phyloP scores from a whole-genome alignment of 2,113 vertebrate species.

The Nestor notabilis region DNA sequence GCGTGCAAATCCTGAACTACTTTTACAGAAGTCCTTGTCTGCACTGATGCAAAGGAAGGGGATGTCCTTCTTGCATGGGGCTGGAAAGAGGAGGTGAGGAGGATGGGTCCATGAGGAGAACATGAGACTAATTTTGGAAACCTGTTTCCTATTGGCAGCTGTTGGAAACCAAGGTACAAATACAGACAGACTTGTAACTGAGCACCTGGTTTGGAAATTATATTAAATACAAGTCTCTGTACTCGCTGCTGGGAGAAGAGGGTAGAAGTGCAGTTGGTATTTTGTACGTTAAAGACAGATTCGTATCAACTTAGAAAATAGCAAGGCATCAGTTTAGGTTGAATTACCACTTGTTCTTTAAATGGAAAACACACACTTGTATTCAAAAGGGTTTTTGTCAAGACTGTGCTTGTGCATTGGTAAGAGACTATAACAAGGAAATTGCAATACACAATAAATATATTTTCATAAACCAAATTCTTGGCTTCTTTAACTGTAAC shows the following conservation, averaged over 20 bases:
- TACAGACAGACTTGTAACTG: background rate
- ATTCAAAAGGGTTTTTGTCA: background rate
- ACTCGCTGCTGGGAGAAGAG: background rate
- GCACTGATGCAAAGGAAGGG: background rate
- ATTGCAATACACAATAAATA: background rate
- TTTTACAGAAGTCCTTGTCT: background rate
- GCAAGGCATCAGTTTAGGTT: background rate
- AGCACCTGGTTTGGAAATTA: rapidly evolving
- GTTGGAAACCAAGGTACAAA: background rate
- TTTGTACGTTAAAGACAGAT: rapidly evolving
- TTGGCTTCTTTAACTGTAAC: background rate
- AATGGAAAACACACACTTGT: background rate
- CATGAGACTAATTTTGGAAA: background rate
- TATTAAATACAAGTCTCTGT: background rate
- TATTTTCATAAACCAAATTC: background rate
- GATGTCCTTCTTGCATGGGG: rapidly evolving
- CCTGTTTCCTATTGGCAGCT: background rate
- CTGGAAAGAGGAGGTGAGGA: background rate
- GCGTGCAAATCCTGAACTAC: background rate
- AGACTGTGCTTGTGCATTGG: background rate
- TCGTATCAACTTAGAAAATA: background rate
- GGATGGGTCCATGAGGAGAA: background rate
- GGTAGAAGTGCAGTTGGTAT: background rate
- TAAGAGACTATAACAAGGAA: background rate
- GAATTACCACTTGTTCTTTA: background rate